Percentiles rank a stretch among this genome's conserved stretches.
Evolutionary conservation across 2,113 vertebrate genomes (phyloP).

Genomic region (Phodopus roborovskii): DNA sequence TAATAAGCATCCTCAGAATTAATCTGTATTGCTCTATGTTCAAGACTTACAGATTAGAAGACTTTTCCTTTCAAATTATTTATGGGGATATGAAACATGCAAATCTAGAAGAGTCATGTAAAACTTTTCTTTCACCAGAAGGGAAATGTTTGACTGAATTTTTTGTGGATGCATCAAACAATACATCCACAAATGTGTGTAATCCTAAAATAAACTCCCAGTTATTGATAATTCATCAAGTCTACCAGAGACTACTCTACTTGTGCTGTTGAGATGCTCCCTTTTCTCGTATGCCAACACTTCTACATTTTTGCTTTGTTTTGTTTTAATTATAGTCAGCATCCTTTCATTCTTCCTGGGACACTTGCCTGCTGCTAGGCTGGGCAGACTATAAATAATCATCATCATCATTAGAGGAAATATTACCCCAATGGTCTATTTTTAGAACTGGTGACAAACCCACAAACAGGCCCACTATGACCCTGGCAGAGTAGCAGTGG

Average conservation of each 20-base stretch:
- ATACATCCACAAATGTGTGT: background rate
- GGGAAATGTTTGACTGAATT: background rate
- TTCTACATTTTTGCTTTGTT: constrained; percentile 49
- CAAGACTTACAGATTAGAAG: background rate
- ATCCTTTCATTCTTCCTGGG: constrained; percentile 69
- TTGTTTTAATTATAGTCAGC: constrained; percentile 63
- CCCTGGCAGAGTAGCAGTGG: background rate
- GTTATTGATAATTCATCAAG: constrained; percentile 55
- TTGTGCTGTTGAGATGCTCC: constrained; percentile 20
- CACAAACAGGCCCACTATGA: background rate
- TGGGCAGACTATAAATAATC: constrained; percentile 63
- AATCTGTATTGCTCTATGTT: background rate
- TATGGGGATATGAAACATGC: constrained; percentile 26
- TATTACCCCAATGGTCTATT: constrained; percentile 56
- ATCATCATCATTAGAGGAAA: constrained; percentile 64
- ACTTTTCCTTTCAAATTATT: constrained; percentile 9
- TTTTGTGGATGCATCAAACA: background rate
- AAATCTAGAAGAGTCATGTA: background rate
- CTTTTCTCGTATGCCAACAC: constrained; percentile 52
- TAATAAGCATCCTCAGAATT: background rate
- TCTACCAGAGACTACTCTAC: background rate
- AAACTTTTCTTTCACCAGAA: background rate
- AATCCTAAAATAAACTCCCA: constrained; percentile 59
- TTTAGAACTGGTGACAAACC: constrained; percentile 36
- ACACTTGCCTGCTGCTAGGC: constrained; percentile 64